Evolutionary conservation across 2,888 invertebrate species (phyloP).

Genomic region (Ochlodes sylvanus): DNA sequence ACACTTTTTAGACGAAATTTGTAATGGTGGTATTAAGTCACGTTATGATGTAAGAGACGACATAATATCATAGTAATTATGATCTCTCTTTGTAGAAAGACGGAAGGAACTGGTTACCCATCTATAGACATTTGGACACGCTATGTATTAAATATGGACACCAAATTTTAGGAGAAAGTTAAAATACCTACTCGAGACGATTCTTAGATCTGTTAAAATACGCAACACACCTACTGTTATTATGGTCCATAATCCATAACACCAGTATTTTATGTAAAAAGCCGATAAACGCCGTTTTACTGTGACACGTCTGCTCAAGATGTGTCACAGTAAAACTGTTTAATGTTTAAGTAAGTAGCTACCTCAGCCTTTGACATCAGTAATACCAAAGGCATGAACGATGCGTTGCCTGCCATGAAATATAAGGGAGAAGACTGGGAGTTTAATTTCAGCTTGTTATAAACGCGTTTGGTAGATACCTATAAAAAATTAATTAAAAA

Average conservation of each 20-base stretch:
- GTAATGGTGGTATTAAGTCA: slow-evolving; percentile 24
- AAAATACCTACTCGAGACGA: not conserved
- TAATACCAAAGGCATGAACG: too few relatives aligned
- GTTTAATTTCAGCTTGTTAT: too few relatives aligned
- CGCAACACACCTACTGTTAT: slow-evolving; percentile 30
- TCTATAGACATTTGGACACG: slow-evolving; percentile 42
- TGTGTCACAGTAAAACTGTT: too few relatives aligned
- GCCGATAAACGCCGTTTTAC: too few relatives aligned
- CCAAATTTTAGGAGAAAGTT: slow-evolving; percentile 50
- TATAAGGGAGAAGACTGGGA: too few relatives aligned
- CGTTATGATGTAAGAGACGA: slow-evolving; percentile 37
- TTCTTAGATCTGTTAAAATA: not conserved
- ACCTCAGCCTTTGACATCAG: too few relatives aligned
- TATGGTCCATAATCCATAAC: not conserved
- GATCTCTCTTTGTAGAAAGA: slow-evolving; percentile 32
- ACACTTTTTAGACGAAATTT: not conserved
- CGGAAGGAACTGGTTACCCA: slow-evolving; percentile 41
- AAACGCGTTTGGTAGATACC: too few relatives aligned
- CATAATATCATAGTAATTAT: not conserved
- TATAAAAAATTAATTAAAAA: too few relatives aligned
- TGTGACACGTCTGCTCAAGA: too few relatives aligned
- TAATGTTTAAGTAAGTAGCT: too few relatives aligned
- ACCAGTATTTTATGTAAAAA: too few relatives aligned
- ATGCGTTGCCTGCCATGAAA: too few relatives aligned
- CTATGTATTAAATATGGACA: slow-evolving; percentile 35